phyloP scores from a whole-genome alignment of 2,797 vertebrate species.

The Molossus molossus region DNA sequence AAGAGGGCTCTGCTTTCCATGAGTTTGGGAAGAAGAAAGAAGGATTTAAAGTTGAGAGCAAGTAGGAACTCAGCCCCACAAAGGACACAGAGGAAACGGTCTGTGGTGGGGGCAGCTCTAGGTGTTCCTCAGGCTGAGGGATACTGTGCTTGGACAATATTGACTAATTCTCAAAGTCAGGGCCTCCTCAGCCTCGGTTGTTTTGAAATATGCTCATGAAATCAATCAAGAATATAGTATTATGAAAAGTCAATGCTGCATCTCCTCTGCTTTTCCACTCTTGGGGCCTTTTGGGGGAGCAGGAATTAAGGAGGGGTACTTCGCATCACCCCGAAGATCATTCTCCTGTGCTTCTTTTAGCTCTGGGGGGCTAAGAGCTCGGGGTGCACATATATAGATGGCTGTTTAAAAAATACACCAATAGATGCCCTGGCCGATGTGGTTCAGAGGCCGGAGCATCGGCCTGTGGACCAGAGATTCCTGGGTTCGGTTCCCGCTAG shows the following conservation, averaged over 20 bases:
- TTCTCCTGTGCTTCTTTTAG: not conserved
- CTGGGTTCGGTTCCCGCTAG: too few relatives aligned
- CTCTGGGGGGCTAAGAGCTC: not conserved
- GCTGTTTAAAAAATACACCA: not conserved
- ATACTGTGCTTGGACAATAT: not conserved
- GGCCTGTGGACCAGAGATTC: too few relatives aligned
- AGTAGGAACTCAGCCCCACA: not conserved
- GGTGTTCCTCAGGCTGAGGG: not conserved
- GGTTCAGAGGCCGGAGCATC: too few relatives aligned
- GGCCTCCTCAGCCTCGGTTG: not conserved
- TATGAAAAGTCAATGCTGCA: not conserved
- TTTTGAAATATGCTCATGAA: not conserved
- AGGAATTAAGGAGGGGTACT: not conserved
- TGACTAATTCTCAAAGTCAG: not conserved
- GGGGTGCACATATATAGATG: not conserved
- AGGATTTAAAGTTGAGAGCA: not conserved
- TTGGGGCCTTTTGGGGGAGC: not conserved
- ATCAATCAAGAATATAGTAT: not conserved
- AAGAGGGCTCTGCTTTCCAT: not conserved
- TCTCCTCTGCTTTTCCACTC: not conserved
- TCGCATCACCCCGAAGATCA: not conserved
- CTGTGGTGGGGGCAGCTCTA: fast-evolving
- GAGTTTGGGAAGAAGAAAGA: not conserved
- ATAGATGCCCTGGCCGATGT: not conserved
- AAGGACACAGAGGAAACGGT: not conserved